Evolutionary conservation across 2,797 vertebrate genomes (phyloP), one percentile per base, ranked within the genome.

Genomic region (Sphenodon punctatus): DNA sequence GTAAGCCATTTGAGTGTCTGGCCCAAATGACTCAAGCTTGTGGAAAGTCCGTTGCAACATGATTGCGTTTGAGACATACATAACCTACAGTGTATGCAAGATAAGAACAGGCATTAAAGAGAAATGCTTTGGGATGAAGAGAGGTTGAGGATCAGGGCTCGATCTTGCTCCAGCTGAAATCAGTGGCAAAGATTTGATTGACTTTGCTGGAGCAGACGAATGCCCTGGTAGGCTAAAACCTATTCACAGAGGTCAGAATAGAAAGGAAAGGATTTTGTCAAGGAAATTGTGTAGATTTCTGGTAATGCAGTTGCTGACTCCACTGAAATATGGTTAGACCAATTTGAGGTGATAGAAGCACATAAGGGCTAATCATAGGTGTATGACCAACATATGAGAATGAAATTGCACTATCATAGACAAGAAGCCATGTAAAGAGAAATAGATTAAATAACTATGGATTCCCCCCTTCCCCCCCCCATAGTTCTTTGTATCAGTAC

Each of bases 401-500:
- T 56, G 64, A 60, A 43, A 17, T 10, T 27, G 34, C 82, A 34
- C 3, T 55, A 2, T 43, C 32, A 16, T 0, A 4, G 64, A 65
- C 36, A 55, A 39, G 12, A 78, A 75, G 17, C 39, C 19, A 32
- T 75, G 67, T 68, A 42, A 59, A 48, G 34, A 25, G 51, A 41
- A 41, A 61, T 23, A 39, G 61, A 42, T 32, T 55, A 20, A 53
- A 42, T 36, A 51, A 27, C 13, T 82, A 53, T 42, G 15, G 73
- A 58, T 38, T 66, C 71, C 27, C 13, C 67, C 2, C n/a, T 84
- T 80, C 30, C 55, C 22, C 9, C 36, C 20, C 10, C 8, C n/a
- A n/a, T n/a, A n/a, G n/a, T 10, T 8, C 80, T 80, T 69, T 32
- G 17, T 74, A 48, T 69, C 60, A 72, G 16, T 69, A 80, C 30